Base-by-base conservation (phyloP, 2,888 invertebrate genomes). In the Netelia fuscicornis region DNA sequence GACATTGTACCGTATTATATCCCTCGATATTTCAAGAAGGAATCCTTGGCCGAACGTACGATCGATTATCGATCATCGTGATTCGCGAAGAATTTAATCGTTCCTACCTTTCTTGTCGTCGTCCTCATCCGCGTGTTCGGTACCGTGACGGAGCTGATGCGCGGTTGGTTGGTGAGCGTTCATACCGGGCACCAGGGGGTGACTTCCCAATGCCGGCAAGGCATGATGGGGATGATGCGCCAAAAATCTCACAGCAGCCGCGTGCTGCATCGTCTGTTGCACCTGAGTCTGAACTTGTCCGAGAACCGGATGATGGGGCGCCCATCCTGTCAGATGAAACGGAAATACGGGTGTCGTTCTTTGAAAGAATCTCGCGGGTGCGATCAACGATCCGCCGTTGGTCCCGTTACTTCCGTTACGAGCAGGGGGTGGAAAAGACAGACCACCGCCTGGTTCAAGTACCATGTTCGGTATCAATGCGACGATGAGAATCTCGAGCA, bases 391-490 rank as follows among this genome's bases (percentile, higher is more conserved):
- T 76, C 92, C 92, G 74, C 90, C 91, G 78, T 88, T 89, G 83
- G 91, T 89, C 42, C 91, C 91, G 77, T 90, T 88, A 78, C 92
- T 90, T 56, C 91, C 92, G 86, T 92, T 89, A 90, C 92, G 92
- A 91, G 93, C 93, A 90, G 93, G 93, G 90, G 93, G 91, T 90
- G 93, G 93, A 87, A 93, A 94, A 86, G 93, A 94, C 89, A 93
- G 88, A 89, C 93, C 93, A 90, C 93, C 93, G 90, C 93, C 93
- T 90, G 93, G 93, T 89, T 93, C 93, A 85, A 93, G 89, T 84
- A 93, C 93, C 93, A 93, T 93, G 88, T 93, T 93, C 74, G 93
- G 93, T 90, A 93, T 92, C 93, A 93, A 92, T 91, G 92, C 90
- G 91, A 90, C 88, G 80, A 85, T 65, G 71, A 62, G 52, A 42